Conservation (phyloP, 2,797 vertebrate species). For the Argyrosomus regius region DNA sequence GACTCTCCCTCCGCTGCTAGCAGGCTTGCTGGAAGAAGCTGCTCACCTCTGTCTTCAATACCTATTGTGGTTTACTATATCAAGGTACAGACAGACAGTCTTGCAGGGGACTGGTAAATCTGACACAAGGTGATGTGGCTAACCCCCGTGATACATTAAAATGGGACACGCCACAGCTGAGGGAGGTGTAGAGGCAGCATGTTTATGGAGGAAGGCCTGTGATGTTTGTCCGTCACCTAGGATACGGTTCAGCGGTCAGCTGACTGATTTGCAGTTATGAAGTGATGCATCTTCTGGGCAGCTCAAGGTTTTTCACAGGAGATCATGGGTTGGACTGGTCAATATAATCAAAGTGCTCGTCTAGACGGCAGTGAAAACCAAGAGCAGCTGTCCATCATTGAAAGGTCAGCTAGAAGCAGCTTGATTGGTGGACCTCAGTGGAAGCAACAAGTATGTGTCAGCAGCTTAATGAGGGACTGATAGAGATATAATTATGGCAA, state of each 20-base stretch:
- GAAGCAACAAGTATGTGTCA: slow-evolving; percentile 13
- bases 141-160: slow-evolving; percentile 47
- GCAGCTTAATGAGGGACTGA: slow-evolving; percentile 3
- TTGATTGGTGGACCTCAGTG: slow-evolving; percentile 23
- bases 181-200: slow-evolving; percentile 13
- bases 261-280: slow-evolving; percentile 61
- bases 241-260: background rate
- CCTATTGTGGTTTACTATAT: slow-evolving; percentile 66
- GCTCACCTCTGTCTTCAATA: slow-evolving; percentile 58
- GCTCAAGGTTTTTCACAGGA: slow-evolving; percentile 59
- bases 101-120: slow-evolving; percentile 36
- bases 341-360: slow-evolving; percentile 65
- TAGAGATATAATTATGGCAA: slow-evolving; percentile 9
- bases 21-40: slow-evolving; percentile 51
- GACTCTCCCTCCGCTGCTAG: slow-evolving; percentile 62
- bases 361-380: slow-evolving; percentile 57
- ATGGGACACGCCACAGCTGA: slow-evolving; percentile 30
- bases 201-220: slow-evolving; percentile 22
- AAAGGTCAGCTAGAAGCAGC: slow-evolving; percentile 68
- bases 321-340: slow-evolving; percentile 62
- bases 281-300: slow-evolving; percentile 54
- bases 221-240: slow-evolving; percentile 22
- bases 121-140: slow-evolving; percentile 43
- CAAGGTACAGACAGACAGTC: slow-evolving; percentile 42
- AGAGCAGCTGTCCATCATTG: slow-evolving; percentile 54